Percentiles rank a stretch among this genome's conserved stretches.
These are phyloP conservation scores for Plestiodon gilberti DNA, from an alignment of 2,113 vertebrate genomes.

Conservation along the genomic window DNA sequence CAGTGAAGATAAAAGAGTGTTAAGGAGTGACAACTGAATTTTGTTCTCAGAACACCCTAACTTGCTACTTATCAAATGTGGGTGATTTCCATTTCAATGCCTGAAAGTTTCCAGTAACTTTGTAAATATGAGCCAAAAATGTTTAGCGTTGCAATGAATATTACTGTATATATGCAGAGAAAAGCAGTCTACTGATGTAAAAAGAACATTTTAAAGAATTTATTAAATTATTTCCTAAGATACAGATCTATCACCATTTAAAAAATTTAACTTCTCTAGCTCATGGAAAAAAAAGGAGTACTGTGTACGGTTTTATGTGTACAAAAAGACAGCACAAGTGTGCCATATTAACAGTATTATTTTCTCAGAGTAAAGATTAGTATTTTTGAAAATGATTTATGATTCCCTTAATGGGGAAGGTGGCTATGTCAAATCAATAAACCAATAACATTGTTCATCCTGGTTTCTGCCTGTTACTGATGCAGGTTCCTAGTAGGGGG, in stretches of 20 bases:
- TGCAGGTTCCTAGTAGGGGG: too few relatives aligned
- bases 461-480: conserved; percentile 17
- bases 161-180: conserved; percentile 57
- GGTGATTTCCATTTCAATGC: conserved; percentile 46
- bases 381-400: conserved; percentile 71
- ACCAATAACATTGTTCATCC: conserved; percentile 57
- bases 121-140: conserved; percentile 49
- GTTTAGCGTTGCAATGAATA: conserved; percentile 45
- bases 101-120: conserved; percentile 43
- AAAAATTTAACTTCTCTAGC: conserved; percentile 70
- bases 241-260: conserved; percentile 54
- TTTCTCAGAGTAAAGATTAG: conserved; percentile 76
- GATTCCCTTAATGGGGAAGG: conserved; percentile 45
- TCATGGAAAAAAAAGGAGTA: conserved; percentile 60
- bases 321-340: conserved; percentile 70
- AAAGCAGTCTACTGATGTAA: conserved; percentile 70
- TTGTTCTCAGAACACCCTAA: conserved; percentile 19
- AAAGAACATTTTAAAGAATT: conserved; percentile 62
- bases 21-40: not conserved
- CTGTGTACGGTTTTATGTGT: conserved; percentile 72
- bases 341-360: conserved; percentile 76
- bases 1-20: not conserved
- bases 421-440: conserved; percentile 76
- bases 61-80: not conserved
- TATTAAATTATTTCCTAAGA: conserved; percentile 75